Evolutionary conservation across 92 coral and sea anemone species (phyloP), one percentile per base, ranked within the genome.

Genomic region (Zoanthus sociatus): DNA sequence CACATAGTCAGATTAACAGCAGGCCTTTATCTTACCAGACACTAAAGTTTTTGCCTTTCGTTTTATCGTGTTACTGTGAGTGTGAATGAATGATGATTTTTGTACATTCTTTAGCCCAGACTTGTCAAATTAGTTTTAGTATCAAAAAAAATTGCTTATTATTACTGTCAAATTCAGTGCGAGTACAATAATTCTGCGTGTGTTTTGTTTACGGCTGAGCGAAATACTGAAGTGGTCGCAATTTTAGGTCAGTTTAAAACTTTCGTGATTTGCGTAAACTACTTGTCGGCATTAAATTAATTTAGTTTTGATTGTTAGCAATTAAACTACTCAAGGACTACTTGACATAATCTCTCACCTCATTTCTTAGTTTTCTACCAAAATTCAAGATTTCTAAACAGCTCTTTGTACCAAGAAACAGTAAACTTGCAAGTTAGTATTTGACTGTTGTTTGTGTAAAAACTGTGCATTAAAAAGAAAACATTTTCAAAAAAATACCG

Each of bases 261-360:
- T 69, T 44, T 69, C 74, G 46, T 33, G 74, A 69, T 30, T 33
- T 69, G 47, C 74, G 31, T 69, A 8, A 69, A 69, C 45, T 76
- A 10, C 69, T 20, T 17, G 61, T 26, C 71, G 26, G 30, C 66
- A 56, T 15, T 47, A 81, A 81, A 55, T 32, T 71, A 66, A 45
- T 79, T 63, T 66, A 64, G 73, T 61, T 67, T 14, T 66, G 45
- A 47, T 53, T 18, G 44, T 63, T 81, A 64, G 64, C 3, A 73
- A 63, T 17, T 66, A 60, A 26, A 46, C 67, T 81, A 58, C 51
- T 67, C 85, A 67, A 66, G 63, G 45, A 66, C 70, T 9, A 67
- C 85, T 63, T 46, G 55, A 13, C 44, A 7, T 50, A 18, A 46
- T 63, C 58, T 8, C 45, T 1, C 45, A 20, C 16, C 9, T 9